These are phyloP conservation scores for Procambarus clarkii DNA, from an alignment of 1,140 invertebrate genomes.

Conservation along the genomic window DNA sequence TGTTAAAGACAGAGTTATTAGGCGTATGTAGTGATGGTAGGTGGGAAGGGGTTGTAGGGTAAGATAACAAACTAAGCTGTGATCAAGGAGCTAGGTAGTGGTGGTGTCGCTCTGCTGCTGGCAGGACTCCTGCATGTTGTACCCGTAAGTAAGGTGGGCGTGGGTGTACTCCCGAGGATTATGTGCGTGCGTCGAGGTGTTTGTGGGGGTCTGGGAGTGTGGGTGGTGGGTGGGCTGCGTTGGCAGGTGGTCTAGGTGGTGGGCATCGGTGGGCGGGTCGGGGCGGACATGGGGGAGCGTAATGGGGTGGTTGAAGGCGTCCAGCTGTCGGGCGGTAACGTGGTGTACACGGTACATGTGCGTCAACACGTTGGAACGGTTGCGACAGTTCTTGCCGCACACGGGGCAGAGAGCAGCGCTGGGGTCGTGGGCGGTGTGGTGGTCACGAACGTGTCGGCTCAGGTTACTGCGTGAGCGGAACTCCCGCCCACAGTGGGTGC, in stretches of 20 bases:
- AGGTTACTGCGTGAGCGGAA: constrained; percentile 69
- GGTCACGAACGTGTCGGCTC: constrained; percentile 69
- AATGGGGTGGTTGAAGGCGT: constrained; percentile 54
- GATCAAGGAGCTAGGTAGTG: neutral
- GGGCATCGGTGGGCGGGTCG: neutral
- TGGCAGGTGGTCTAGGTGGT: constrained; percentile 19
- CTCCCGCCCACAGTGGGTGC: constrained; percentile 62
- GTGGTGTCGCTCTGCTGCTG: neutral
- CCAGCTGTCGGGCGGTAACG: constrained; percentile 67
- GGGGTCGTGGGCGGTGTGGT: constrained; percentile 64
- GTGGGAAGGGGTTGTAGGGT: neutral
- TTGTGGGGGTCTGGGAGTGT: neutral
- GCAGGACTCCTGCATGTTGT: neutral
- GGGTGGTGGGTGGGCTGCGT: neutral
- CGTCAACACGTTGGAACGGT: constrained; percentile 69
- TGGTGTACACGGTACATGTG: constrained; percentile 71
- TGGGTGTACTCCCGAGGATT: neutral
- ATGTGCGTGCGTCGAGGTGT: neutral
- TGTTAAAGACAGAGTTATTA: neutral
- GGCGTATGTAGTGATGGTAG: neutral
- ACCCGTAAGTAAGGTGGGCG: neutral
- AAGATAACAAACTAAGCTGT: neutral
- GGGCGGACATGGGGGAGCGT: neutral
- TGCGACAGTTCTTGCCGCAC: constrained; percentile 70
- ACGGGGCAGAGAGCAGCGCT: constrained; percentile 67